A percentile compares a stretch with the other conserved stretches of the same genome.
Evolutionary conservation across 2,888 invertebrate species (phyloP).

Genomic region (Frankliniella fusca): DNA sequence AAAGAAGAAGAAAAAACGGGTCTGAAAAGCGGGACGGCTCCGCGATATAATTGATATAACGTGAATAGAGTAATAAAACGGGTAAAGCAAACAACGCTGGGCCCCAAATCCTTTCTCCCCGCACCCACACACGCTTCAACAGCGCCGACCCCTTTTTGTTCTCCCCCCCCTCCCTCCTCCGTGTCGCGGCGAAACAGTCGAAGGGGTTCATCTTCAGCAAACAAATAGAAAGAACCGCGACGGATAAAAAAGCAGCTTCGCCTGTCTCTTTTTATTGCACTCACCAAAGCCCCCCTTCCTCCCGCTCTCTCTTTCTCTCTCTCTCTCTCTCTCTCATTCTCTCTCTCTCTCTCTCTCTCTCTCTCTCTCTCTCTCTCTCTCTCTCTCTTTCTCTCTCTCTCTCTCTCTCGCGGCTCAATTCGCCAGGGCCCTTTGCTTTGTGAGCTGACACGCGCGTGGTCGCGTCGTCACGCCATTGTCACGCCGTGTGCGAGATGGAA

Average conservation of each 20-base stretch:
- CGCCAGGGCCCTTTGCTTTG: background rate
- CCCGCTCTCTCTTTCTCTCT: background rate
- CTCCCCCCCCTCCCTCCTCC: background rate
- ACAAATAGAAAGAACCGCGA: slow-evolving; percentile 15
- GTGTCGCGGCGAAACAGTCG: background rate
- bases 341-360: background rate
- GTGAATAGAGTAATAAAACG: slow-evolving; percentile 25
- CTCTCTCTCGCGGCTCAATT: background rate
- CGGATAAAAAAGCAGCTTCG: background rate
- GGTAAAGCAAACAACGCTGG: slow-evolving; percentile 15
- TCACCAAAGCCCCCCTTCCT: background rate
- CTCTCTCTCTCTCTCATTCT: background rate
- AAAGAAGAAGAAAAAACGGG: background rate
- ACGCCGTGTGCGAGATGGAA: too few relatives aligned
- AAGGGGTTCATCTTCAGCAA: slow-evolving; percentile 22
- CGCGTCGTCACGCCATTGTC: background rate
- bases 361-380: background rate
- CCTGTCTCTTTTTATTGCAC: too few relatives aligned
- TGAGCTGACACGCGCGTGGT: background rate
- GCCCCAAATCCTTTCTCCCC: slow-evolving; percentile 17
- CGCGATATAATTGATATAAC: slow-evolving; percentile 23
- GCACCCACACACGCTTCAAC: slow-evolving; percentile 2
- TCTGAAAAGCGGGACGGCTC: background rate
- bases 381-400: background rate
- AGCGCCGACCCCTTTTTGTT: background rate